Conservation (phyloP, 2,797 vertebrate genomes). For the Cryptoblepharus egeriae region DNA sequence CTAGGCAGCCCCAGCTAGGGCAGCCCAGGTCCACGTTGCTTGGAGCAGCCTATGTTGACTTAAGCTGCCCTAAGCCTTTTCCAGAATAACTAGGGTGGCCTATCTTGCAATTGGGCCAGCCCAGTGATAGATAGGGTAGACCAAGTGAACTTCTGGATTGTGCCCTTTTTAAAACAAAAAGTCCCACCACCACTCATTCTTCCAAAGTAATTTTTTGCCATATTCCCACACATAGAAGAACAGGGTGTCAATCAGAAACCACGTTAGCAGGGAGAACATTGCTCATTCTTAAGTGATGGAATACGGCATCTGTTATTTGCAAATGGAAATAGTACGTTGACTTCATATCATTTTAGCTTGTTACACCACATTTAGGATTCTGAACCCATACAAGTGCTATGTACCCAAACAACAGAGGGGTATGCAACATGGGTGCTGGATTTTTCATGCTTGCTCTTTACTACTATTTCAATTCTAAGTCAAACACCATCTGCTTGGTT, state of each 20-base stretch:
- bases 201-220: too few species aligned
- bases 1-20: too few species aligned
- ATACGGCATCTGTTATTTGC: constrained; percentile 49
- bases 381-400: accelerated
- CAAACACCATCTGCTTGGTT: neutral
- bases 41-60: too few species aligned
- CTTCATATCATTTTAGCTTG: constrained; percentile 47
- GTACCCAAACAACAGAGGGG: neutral
- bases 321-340: constrained; percentile 24
- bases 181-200: too few species aligned
- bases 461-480: neutral
- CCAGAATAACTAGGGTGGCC: too few species aligned
- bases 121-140: too few species aligned
- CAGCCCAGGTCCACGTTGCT: too few species aligned
- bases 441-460: constrained; percentile 15
- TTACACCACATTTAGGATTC: neutral
- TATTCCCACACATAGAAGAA: accelerated
- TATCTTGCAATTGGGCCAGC: too few species aligned
- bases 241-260: constrained; percentile 32
- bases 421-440: accelerated
- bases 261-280: constrained; percentile 24
- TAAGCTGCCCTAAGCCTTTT: too few species aligned
- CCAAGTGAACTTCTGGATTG: too few species aligned
- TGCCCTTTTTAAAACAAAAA: too few species aligned
- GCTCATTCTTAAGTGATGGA: constrained; percentile 32